Percentiles rank a stretch among this genome's conserved stretches.
Evolutionary conservation across 2,888 invertebrate species (phyloP).

Genomic region (Caenorhabditis sp.): DNA sequence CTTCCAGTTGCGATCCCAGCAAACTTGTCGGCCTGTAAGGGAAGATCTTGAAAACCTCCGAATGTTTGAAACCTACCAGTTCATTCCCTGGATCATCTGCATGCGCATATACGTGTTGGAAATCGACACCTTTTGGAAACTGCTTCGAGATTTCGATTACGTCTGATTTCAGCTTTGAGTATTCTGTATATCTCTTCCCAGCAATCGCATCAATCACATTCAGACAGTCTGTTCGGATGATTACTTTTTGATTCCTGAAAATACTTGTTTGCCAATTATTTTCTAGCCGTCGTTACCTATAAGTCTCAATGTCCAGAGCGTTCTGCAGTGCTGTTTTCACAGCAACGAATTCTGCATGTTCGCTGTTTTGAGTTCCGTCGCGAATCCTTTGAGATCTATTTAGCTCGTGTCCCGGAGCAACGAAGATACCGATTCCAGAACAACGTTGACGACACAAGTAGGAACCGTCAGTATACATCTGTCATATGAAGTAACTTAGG

Average conservation of each 20-base stretch:
- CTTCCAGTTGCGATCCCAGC: slow-evolving; percentile 36
- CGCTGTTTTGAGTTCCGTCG: slow-evolving; percentile 47
- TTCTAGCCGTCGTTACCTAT: slow-evolving; percentile 26
- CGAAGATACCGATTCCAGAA: slow-evolving; percentile 61
- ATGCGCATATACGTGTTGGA: slow-evolving; percentile 65
- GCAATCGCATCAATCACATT: slow-evolving; percentile 50
- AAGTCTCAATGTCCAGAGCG: slow-evolving; percentile 27
- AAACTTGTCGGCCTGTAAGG: slow-evolving; percentile 39
- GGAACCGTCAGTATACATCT: slow-evolving; percentile 65
- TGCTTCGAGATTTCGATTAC: slow-evolving; percentile 18
- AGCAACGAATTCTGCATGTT: slow-evolving; percentile 58
- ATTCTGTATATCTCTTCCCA: slow-evolving; percentile 12
- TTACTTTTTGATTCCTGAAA: slow-evolving; percentile 45
- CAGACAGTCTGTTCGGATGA: slow-evolving; percentile 58
- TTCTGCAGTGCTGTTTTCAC: slow-evolving; percentile 45
- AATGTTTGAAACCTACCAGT: slow-evolving; percentile 13
- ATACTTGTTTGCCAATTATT: too few species aligned
- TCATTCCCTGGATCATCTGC: slow-evolving; percentile 64
- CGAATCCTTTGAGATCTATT: slow-evolving; percentile 62
- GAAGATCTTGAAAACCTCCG: not conserved
- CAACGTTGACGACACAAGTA: slow-evolving; percentile 1
- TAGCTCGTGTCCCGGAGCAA: slow-evolving; percentile 56
- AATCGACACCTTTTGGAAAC: slow-evolving; percentile 57
- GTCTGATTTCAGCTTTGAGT: slow-evolving; percentile 13
- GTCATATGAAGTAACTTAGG: not conserved